phyloP scores from a whole-genome alignment of 2,797 vertebrate species.

The Arctocebus calabarensis region DNA sequence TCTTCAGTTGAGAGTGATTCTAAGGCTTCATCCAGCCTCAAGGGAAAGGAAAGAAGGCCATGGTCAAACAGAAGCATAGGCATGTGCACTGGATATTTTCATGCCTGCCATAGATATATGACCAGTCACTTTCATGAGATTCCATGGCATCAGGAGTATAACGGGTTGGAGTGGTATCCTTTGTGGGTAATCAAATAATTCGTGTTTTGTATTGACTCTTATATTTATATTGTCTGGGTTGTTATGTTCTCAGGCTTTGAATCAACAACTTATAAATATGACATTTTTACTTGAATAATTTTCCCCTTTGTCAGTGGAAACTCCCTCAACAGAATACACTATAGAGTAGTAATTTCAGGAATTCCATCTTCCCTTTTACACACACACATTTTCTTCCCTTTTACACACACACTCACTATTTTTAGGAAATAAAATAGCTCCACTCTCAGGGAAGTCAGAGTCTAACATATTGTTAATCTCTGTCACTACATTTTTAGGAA shows the following conservation, averaged over 20 bases:
- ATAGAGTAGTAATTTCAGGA: background rate
- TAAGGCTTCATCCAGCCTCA: background rate
- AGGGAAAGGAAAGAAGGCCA: background rate
- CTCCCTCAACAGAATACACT: background rate
- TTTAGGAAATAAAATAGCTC: background rate
- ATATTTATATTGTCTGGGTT: background rate
- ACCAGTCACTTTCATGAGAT: background rate
- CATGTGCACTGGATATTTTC: background rate
- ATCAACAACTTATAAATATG: background rate
- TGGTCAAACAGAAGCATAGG: background rate
- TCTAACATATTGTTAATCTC: background rate
- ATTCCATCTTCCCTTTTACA: background rate
- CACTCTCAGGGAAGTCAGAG: background rate
- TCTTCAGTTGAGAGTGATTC: background rate
- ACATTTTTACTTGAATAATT: background rate
- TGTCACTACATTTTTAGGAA: slow-evolving; percentile 61
- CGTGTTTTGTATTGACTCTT: slow-evolving; percentile 12
- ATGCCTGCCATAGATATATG: background rate
- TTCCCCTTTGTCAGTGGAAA: background rate
- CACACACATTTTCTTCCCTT: rapidly evolving
- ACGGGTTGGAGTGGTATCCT: background rate
- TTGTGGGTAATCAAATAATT: background rate
- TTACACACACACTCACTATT: background rate
- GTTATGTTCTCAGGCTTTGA: background rate
- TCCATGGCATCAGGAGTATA: background rate